phyloP scores from a whole-genome alignment of 2,113 vertebrate genomes.

The Tretioscincus oriximinensis region DNA sequence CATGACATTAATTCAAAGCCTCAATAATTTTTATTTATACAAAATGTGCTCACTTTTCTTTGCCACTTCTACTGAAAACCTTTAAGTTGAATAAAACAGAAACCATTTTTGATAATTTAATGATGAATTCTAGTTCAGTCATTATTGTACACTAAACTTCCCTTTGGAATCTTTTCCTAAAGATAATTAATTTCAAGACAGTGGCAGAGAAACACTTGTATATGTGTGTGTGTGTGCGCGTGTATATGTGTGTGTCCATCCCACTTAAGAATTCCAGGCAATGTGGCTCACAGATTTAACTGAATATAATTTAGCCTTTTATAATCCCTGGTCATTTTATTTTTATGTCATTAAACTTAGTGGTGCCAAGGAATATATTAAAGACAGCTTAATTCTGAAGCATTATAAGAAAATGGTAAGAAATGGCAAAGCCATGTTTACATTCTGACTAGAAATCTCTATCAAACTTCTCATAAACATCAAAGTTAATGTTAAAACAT shows the following conservation, averaged over 20 bases:
- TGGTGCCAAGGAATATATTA: conserved; percentile 26
- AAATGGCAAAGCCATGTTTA: conserved; percentile 23
- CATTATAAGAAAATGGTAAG: conserved; percentile 16
- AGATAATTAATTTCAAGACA: not conserved
- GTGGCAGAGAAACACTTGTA: not conserved
- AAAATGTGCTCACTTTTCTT: not conserved
- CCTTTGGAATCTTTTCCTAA: not conserved
- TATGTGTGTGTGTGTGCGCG: not conserved
- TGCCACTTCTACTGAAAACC: not conserved
- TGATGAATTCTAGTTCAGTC: not conserved
- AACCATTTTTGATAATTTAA: not conserved
- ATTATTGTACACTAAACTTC: not conserved
- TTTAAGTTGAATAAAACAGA: not conserved
- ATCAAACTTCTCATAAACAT: not conserved
- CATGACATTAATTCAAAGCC: not conserved
- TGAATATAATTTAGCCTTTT: not conserved
- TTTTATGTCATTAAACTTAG: conserved; percentile 25
- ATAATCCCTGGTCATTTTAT: not conserved
- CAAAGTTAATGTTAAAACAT: conserved; percentile 6
- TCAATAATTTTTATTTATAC: not conserved
- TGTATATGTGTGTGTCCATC: not conserved
- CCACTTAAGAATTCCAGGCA: not conserved
- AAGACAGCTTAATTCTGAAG: conserved; percentile 36
- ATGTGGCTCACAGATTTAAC: not conserved
- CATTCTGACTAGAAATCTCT: conserved; percentile 14